Percentiles rank a stretch among this genome's conserved stretches.
Conservation (phyloP, 37 sponge, comb jelly and placozoan species). For the Lycopodina hypogea region DNA sequence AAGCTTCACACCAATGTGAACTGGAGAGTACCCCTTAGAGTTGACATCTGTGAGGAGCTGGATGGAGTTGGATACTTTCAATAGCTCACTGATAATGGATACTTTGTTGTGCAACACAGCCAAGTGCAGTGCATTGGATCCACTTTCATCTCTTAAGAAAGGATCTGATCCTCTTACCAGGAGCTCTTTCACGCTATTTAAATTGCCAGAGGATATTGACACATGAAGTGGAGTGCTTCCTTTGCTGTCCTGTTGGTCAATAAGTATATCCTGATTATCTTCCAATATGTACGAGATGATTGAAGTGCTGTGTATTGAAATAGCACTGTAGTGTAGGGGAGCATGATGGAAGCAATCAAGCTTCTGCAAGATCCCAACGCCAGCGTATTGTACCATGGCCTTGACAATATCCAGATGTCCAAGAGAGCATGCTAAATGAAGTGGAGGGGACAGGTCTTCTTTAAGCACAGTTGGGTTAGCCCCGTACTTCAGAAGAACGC, state of each 20-base stretch:
- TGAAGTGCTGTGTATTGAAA: constrained; percentile 12
- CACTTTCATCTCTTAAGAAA: constrained; percentile 17
- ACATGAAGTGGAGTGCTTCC: constrained; percentile 65
- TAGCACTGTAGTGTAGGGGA: constrained; percentile 54
- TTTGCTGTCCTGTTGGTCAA: constrained; percentile 29
- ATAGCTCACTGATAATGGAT: constrained; percentile 19
- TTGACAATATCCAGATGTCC: constrained; percentile 59
- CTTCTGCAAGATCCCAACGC: constrained; percentile 14
- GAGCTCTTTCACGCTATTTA: constrained; percentile 34
- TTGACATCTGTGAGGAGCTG: constrained; percentile 31
- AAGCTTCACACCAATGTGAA: constrained; percentile 38
- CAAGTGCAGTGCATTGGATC: constrained; percentile 53
- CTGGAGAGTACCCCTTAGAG: constrained; percentile 26
- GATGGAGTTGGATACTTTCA: constrained; percentile 9
- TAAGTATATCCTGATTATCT: constrained; percentile 14
- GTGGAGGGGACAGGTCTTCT: constrained; percentile 52
- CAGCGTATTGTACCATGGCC: constrained; percentile 35
- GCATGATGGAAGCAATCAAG: constrained; percentile 22
- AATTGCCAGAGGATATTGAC: constrained; percentile 51
- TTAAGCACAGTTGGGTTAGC: constrained; percentile 38
- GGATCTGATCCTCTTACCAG: constrained; percentile 37
- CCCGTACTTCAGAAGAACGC: constrained; percentile 64
- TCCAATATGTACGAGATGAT: constrained; percentile 49
- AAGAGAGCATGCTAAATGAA: constrained; percentile 73
- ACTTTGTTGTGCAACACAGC: constrained; percentile 36